Conservation (phyloP, 1,140 invertebrate species). For the Drosophila miranda region DNA sequence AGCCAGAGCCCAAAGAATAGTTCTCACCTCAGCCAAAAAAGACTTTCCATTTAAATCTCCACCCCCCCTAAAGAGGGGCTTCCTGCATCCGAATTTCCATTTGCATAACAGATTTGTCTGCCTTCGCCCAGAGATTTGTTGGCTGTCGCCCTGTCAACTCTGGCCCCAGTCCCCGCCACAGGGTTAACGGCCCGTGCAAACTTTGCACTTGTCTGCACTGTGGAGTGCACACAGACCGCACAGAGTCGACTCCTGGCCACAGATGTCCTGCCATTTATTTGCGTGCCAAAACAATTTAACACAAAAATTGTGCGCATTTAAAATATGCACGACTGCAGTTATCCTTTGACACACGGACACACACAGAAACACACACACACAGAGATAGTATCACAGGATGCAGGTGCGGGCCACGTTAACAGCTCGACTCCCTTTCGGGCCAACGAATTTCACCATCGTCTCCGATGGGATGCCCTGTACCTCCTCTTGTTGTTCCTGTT, state of each 20-base stretch:
- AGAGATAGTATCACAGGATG: conserved; percentile 12
- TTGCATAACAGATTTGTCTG: conserved; percentile 67
- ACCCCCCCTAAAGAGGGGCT: background rate
- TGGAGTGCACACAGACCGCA: background rate
- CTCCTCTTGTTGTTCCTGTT: conserved; percentile 45
- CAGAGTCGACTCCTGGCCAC: conserved; percentile 36
- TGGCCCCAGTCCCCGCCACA: conserved; percentile 17
- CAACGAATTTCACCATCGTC: conserved; percentile 70
- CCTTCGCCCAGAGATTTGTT: conserved; percentile 67
- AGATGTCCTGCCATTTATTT: conserved; percentile 76
- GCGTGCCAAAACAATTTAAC: conserved; percentile 81
- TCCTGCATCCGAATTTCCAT: conserved; percentile 23
- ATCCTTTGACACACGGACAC: conserved; percentile 69
- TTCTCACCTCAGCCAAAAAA: background rate
- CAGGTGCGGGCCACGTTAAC: conserved; percentile 42
- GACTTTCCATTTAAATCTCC: conserved; percentile 1
- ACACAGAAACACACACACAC: conserved; percentile 30
- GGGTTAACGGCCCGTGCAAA: conserved; percentile 67
- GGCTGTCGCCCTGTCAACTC: conserved; percentile 53
- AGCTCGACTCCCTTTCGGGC: conserved; percentile 16
- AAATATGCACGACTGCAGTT: conserved; percentile 77
- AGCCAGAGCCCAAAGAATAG: no score
- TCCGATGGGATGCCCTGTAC: conserved; percentile 21
- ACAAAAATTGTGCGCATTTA: conserved; percentile 77
- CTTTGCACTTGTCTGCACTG: conserved; percentile 52